Evolutionary conservation across 2,113 vertebrate genomes (phyloP).

Genomic region (Rhipidura dahli): DNA sequence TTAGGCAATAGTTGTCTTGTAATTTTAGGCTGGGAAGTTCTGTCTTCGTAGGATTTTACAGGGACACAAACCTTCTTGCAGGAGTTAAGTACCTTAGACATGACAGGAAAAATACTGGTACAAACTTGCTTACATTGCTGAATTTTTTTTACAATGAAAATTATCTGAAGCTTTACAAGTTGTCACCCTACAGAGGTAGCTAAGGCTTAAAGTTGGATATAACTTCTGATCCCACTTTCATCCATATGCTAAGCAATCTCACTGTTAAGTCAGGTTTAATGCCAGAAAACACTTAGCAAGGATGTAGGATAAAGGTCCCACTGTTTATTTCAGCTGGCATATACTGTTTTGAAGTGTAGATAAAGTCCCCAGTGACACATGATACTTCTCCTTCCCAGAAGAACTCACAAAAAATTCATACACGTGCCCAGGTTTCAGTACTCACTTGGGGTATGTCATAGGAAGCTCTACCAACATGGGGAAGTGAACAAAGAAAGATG

Average conservation of each 20-base stretch:
- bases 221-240: neutral
- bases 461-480: neutral
- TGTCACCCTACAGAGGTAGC: neutral
- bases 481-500: neutral
- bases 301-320: neutral
- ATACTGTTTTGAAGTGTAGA: neutral
- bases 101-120: neutral
- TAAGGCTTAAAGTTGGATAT: neutral
- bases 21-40: conserved; percentile 6
- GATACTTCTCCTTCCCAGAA: neutral
- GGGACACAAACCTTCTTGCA: neutral
- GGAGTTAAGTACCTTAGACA: neutral
- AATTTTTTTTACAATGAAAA: neutral
- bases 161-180: neutral
- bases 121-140: neutral
- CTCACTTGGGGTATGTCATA: neutral
- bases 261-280: neutral
- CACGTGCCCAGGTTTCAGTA: neutral
- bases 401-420: neutral
- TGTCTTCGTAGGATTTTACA: neutral
- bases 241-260: neutral
- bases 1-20: neutral
- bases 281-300: neutral
- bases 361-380: neutral
- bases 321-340: neutral